Evolutionary conservation across 2,797 vertebrate genomes (phyloP), one percentile per base, ranked within the genome.

Genomic region (Sorex maritimensis): DNA sequence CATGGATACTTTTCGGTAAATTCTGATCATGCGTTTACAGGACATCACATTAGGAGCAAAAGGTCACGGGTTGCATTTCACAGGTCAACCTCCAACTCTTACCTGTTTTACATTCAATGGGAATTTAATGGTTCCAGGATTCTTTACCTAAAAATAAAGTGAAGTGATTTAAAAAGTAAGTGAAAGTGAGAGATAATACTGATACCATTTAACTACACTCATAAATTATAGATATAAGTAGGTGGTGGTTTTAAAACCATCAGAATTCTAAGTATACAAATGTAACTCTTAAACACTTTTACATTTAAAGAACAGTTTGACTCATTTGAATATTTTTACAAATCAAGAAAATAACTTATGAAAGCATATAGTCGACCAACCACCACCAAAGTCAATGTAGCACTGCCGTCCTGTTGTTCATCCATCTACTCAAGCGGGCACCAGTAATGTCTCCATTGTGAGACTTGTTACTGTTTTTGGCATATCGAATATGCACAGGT

Each of bases 21-120:
- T 38, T 30, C 15, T 10, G 10, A 0, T 0, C 8, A 1, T 2
- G 14, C 12, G 15, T 61, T 10, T 75, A 5, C 1, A 9, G 21
- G 34, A 41, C 5, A 6, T 15, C 1, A 10, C 4, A 4, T 26
- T 71, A 9, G 11, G 9, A 17, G 3, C 21, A 23, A 24, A 13
- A 49, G 41, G 1, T 6, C 38, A 17, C 24, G 41, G 26, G 21
- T 13, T 10, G 24, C 14, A 65, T 15, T 4, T 30, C 46, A 41
- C 23, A 84, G 11, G 38, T 12, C 11, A 10, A 23, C 0, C 8
- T 26, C 10, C 23, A 41, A 23, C 13, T 17, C 19, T 14, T 78
- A 1, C 2, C 12, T 74, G 41, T n/a, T 7, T 7, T 4, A 10
- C 6, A 10, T 34, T 49, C 13, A 52, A 63, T 55, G 10, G 5